These are phyloP conservation scores for Psittacara wagleri DNA, from an alignment of 2,113 vertebrate species.

Conservation along the genomic window DNA sequence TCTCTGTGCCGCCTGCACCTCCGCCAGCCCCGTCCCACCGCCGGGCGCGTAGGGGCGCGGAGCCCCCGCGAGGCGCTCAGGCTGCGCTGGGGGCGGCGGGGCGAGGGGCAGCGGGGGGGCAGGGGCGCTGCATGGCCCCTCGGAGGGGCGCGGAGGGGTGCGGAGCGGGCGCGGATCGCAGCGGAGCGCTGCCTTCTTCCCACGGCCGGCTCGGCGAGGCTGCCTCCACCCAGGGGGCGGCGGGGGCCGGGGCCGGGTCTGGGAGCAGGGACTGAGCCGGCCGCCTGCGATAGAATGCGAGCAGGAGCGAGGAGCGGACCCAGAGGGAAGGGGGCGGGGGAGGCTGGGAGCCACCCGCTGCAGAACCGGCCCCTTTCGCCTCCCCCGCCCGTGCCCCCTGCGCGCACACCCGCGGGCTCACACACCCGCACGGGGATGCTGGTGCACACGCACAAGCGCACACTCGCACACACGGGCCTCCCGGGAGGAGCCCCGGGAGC, in stretches of 20 bases:
- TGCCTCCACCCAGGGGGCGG: slow-evolving; percentile 17
- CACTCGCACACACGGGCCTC: background rate
- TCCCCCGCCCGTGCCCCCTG: slow-evolving; percentile 24
- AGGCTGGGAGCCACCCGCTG: slow-evolving; percentile 26
- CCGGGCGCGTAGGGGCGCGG: background rate
- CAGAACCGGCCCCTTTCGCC: slow-evolving; percentile 45
- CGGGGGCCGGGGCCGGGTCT: background rate
- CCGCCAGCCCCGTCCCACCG: slow-evolving; percentile 2
- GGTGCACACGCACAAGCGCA: background rate
- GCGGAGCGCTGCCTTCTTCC: background rate
- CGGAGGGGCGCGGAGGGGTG: background rate
- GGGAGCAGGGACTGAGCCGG: background rate
- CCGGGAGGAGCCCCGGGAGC: background rate
- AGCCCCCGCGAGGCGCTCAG: background rate
- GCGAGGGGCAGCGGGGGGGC: background rate
- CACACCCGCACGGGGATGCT: background rate
- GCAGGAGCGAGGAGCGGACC: slow-evolving; percentile 1
- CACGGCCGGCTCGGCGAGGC: background rate
- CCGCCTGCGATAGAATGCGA: slow-evolving; percentile 22
- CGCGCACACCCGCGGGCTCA: background rate
- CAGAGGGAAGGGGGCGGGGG: slow-evolving; percentile 58
- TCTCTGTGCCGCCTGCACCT: background rate
- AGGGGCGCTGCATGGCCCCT: slow-evolving; percentile 35
- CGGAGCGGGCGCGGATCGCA: background rate
- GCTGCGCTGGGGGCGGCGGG: background rate